phyloP scores from a whole-genome alignment of 2,797 vertebrate species.

The Scolopax rusticola region DNA sequence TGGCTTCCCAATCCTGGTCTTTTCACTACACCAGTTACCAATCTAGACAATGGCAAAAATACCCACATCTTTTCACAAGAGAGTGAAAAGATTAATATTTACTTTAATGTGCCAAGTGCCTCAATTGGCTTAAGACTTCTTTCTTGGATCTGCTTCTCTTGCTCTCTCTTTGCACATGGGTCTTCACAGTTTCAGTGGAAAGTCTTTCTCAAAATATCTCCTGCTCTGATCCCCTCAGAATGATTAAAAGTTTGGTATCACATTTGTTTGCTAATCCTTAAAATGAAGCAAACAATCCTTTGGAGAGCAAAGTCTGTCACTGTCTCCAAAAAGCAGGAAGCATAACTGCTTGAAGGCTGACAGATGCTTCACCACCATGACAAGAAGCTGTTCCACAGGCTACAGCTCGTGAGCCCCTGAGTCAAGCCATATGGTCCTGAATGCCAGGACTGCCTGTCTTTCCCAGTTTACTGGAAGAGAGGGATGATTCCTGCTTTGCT shows the following conservation, averaged over 20 bases:
- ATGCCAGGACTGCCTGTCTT: slow-evolving; percentile 48
- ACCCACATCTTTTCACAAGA: not conserved
- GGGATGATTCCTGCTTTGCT: slow-evolving; percentile 2
- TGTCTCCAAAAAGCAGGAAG: slow-evolving; percentile 33
- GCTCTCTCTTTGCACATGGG: not conserved
- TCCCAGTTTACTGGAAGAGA: not conserved
- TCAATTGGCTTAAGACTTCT: not conserved
- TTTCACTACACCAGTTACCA: not conserved
- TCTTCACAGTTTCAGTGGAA: not conserved
- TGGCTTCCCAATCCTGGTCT: not conserved
- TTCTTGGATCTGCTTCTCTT: not conserved
- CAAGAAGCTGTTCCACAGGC: slow-evolving; percentile 53
- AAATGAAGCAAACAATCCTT: not conserved
- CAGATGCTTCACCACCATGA: slow-evolving; percentile 51
- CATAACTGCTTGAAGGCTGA: slow-evolving; percentile 50
- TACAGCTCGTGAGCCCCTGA: slow-evolving; percentile 23
- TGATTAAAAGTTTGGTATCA: not conserved
- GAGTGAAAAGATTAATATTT: not conserved
- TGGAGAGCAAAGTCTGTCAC: slow-evolving; percentile 32
- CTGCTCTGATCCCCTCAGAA: not conserved
- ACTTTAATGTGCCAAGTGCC: not conserved
- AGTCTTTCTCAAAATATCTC: not conserved
- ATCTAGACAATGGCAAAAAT: not conserved
- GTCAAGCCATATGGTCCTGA: slow-evolving; percentile 56
- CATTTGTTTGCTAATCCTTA: slow-evolving; percentile 5